phyloP scores from a whole-genome alignment of 2,888 invertebrate species.

The Ormia ochracea region DNA sequence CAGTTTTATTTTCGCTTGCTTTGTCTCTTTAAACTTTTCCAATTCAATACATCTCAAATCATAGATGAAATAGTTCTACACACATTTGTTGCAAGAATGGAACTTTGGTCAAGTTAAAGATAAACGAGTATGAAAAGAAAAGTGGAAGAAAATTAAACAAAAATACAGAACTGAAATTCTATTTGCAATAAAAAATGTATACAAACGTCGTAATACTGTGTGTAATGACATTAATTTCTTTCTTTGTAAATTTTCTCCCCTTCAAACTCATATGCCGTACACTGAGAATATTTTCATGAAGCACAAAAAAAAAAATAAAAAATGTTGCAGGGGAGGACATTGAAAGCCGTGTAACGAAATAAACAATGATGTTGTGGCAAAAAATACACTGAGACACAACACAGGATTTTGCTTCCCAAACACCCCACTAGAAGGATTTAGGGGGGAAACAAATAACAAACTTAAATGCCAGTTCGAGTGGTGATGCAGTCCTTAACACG shows the following conservation, averaged over 20 bases:
- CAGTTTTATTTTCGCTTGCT: neutral
- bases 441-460: no score
- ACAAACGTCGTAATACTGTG: no score
- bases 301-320: neutral
- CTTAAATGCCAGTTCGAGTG: no score
- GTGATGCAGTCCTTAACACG: no score
- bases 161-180: conserved; percentile 11
- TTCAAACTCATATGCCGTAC: neutral
- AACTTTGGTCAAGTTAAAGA: neutral
- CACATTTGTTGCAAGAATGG: neutral
- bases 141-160: conserved; percentile 15
- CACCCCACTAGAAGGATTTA: no score
- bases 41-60: conserved; percentile 40
- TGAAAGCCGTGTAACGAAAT: no score
- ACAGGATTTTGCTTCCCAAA: no score
- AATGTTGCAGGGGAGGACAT: no score
- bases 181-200: conserved; percentile 16
- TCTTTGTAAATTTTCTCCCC: conserved; percentile 36
- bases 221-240: conserved; percentile 51
- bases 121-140: conserved; percentile 8
- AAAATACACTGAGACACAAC: no score
- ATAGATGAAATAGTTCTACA: conserved; percentile 18
- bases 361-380: no score
- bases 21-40: neutral
- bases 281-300: conserved; percentile 18